phyloP scores from a whole-genome alignment of 2,888 invertebrate genomes.

The Galerucella pusilla region DNA sequence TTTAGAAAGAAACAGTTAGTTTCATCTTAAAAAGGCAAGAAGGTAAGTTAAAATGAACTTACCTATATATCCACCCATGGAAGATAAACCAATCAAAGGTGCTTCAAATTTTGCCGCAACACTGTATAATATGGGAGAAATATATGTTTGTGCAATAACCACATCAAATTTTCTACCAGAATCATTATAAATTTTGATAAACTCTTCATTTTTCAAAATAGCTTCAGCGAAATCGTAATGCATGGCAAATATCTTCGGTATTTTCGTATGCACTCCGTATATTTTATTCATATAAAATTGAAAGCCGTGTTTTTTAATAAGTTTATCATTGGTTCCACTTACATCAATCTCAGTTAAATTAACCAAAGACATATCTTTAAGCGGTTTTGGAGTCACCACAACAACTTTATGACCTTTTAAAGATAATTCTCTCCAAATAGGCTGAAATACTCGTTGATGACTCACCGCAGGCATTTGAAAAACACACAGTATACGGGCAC shows the following conservation, averaged over 20 bases:
- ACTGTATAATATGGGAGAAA: constrained; percentile 51
- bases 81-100: constrained; percentile 53
- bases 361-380: constrained; percentile 52
- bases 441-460: constrained; percentile 53
- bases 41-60: not conserved
- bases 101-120: constrained; percentile 49
- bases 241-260: constrained; percentile 47
- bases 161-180: constrained; percentile 52
- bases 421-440: constrained; percentile 56
- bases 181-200: constrained; percentile 51
- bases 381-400: constrained; percentile 56
- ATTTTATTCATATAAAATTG: constrained; percentile 53
- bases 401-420: constrained; percentile 57
- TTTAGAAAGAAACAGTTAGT: no score
- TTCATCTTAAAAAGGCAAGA: no score
- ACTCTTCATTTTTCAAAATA: constrained; percentile 48
- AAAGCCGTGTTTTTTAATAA: constrained; percentile 50
- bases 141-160: constrained; percentile 53
- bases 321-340: constrained; percentile 46
- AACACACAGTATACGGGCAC: constrained; percentile 52
- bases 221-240: constrained; percentile 49
- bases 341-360: constrained; percentile 60
- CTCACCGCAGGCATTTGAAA: constrained; percentile 53
- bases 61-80: constrained; percentile 53
- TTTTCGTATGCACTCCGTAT: constrained; percentile 48